A percentile compares a stretch with the other conserved stretches of the same genome.
These are phyloP conservation scores for Melieria omissa DNA, from an alignment of 2,888 invertebrate genomes.

Conservation along the genomic window DNA sequence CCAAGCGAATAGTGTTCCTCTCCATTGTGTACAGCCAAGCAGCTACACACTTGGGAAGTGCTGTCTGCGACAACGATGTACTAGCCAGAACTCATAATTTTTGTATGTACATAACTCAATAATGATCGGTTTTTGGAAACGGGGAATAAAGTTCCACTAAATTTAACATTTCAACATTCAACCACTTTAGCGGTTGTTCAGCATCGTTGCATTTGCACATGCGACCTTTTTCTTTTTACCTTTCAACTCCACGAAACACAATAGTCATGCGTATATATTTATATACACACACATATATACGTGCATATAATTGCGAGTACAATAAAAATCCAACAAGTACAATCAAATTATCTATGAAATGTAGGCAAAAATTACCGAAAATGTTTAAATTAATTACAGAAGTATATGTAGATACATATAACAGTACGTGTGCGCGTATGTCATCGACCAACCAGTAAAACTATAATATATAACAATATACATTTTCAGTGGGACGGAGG, in stretches of 20 bases:
- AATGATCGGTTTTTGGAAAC: too few relatives aligned
- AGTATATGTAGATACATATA: neutral
- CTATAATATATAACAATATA: too few relatives aligned
- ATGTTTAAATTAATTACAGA: neutral
- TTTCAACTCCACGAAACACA: neutral
- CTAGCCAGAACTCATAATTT: neutral
- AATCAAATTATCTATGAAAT: too few relatives aligned
- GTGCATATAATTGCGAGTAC: neutral
- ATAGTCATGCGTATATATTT: neutral
- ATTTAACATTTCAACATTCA: too few relatives aligned
- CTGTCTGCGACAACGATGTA: neutral
- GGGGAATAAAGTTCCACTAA: too few relatives aligned
- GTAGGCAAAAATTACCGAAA: neutral
- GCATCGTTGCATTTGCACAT: too few relatives aligned
- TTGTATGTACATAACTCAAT: neutral
- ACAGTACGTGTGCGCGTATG: neutral
- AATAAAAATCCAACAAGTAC: too few relatives aligned
- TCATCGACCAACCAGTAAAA: too few relatives aligned
- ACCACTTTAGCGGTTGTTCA: too few relatives aligned
- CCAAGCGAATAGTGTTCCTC: constrained; percentile 15
- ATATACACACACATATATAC: neutral
- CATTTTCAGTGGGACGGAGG: too few relatives aligned
- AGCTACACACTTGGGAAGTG: neutral
- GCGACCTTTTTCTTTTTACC: too few relatives aligned
- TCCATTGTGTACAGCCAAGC: neutral